Percentiles rank a stretch among this genome's conserved stretches.
Evolutionary conservation across 2,113 vertebrate genomes (phyloP).

Genomic region (Ctenodactylus gundi): DNA sequence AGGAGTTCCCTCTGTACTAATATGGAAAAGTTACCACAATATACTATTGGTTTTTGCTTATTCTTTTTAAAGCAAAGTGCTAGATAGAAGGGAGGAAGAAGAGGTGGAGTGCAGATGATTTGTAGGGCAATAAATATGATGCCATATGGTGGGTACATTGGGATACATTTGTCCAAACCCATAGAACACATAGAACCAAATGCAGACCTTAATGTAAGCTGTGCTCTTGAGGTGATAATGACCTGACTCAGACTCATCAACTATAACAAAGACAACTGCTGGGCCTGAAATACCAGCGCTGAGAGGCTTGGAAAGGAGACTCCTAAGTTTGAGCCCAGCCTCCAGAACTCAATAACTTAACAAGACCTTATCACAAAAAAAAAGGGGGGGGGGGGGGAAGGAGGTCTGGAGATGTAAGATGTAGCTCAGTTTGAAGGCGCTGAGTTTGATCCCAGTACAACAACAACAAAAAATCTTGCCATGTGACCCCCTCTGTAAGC

Average conservation of each 20-base stretch:
- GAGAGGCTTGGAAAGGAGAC: too few relatives aligned
- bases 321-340: too few relatives aligned
- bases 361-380: too few relatives aligned
- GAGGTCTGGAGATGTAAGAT: too few relatives aligned
- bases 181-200: background rate
- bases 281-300: too few relatives aligned
- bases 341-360: too few relatives aligned
- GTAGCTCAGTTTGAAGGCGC: too few relatives aligned
- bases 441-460: too few relatives aligned
- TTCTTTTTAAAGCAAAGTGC: background rate
- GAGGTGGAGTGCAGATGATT: background rate
- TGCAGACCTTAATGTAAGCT: background rate
- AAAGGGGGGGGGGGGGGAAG: too few relatives aligned
- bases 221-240: background rate
- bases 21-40: background rate
- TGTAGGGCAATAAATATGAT: background rate
- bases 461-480: too few relatives aligned
- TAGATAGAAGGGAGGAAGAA: background rate
- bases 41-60: background rate
- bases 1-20: background rate
- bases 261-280: background rate
- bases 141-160: background rate
- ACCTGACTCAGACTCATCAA: too few relatives aligned
- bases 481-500: too few relatives aligned
- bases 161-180: background rate